Evolutionary conservation across 2,797 vertebrate genomes (phyloP), one percentile per base, ranked within the genome.

Genomic region (Aratinga solstitialis): DNA sequence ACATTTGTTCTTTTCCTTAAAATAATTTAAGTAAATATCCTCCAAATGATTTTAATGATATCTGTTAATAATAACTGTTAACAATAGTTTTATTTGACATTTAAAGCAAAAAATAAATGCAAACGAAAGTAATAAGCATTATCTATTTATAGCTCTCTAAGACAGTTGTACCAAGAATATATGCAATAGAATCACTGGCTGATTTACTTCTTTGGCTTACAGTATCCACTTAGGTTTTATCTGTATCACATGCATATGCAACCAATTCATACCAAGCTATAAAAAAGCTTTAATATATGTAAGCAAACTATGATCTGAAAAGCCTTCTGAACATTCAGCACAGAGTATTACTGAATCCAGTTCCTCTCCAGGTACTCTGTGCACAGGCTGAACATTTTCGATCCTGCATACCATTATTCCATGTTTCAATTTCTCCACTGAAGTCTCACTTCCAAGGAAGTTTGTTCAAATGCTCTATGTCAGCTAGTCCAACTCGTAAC

Each of bases 51-150:
- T 84, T 67, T 62, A 71, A 95, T 27, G 15, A 17, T 58, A 58
- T 34, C 47, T 65, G 4, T 47, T 90, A 93, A 68, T 27, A 92
- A 84, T 16, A 90, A 59, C 47, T 62, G 4, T 47, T 87, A 93
- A 68, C 40, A 91, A 86, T 16, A 90, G 56, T 2, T 95, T 76
- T 62, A 68, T 89, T 94, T 87, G 38, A 68, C 74, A 36, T 94
- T 91, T 75, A 95, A 93, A 93, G 63, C 5, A 13, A 74, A 74
- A 51, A 73, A 61, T 74, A 87, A 81, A 48, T 58, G 21, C 43
- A 94, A 93, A 29, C 48, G 75, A 93, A 96, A 94, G 21, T 77
- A 95, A 88, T 54, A 69, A 76, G 30, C 26, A 62, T 5, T 34
- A 80, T 18, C 69, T 94, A 94, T 93, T 85, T 78, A 85, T n/a